Evolutionary conservation across 2,113 vertebrate species (phyloP), one percentile per base, ranked within the genome.

Genomic region (Corythaeola cristata): DNA sequence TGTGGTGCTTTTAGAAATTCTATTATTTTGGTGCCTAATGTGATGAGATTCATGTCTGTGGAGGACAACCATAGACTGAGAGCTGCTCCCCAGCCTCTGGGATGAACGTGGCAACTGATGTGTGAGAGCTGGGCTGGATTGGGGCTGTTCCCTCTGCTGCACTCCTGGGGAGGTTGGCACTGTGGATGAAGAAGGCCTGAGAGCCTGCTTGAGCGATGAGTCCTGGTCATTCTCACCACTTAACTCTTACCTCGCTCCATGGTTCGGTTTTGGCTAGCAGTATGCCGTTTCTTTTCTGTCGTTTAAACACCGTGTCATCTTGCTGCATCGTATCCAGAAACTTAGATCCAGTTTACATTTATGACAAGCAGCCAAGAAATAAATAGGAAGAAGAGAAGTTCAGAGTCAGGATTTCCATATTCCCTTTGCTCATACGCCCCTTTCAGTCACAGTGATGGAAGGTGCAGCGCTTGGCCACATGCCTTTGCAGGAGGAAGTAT

Each of bases 401-500:
- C 52, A 91, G 66, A 66, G 66, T 26, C 3, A 23, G 44, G 56
- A 82, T 78, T 96, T 94, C 73, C 27, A 8, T 59, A 56, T 82
- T 89, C 19, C 11, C 19, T 96, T 77, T 52, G 33, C 49, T 94
- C 4, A 1, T 73, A 62, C 0, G 5, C 26, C 21, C 39, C 56
- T 89, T 92, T 92, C 39, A 78, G 50, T 85, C 50, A 3, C 9
- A 30, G 53, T 87, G 56, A 35, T 52, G 60, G 56, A 88, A 89
- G 76, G 60, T 92, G 64, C 64, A 89, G 84, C 44, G 94, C 68
- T 90, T 93, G 91, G 84, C 84, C 44, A 30, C 27, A 0, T 87
- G 87, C 94, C 93, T 85, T 88, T 5, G 4, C 62, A 91, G 77
- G 56, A 88, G 75, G 91, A 86, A 71, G 18, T 59, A 55, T 80